A percentile compares a stretch with the other conserved stretches of the same genome.
Evolutionary conservation across 1,140 invertebrate genomes (phyloP).

Genomic region (Megalopta genalis): DNA sequence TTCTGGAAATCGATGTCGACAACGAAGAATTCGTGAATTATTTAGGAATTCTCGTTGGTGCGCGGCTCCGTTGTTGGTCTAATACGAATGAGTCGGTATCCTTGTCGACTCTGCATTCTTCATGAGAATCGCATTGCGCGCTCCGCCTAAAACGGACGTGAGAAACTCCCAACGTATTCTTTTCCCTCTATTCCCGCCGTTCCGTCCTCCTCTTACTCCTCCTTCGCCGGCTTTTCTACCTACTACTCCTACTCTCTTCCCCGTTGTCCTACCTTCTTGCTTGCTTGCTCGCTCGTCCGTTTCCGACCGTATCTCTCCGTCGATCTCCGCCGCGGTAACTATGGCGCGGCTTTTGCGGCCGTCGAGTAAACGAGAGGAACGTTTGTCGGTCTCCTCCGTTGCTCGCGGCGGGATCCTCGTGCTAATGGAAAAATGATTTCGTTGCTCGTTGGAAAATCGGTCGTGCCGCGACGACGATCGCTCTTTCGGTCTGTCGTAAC

Average conservation of each 20-base stretch:
- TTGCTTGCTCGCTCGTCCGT: background rate
- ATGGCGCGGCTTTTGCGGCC: slow-evolving; percentile 8
- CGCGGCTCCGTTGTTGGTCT: slow-evolving; percentile 63
- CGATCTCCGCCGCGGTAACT: background rate
- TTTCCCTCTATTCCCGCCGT: background rate
- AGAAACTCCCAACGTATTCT: slow-evolving; percentile 49
- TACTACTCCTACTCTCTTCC: background rate
- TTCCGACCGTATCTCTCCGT: background rate
- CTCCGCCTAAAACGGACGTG: slow-evolving; percentile 57
- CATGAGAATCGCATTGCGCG: slow-evolving; percentile 55
- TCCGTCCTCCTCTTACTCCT: background rate
- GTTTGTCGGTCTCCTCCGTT: slow-evolving; percentile 21
- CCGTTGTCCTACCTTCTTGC: background rate
- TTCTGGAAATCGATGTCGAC: slow-evolving; percentile 65
- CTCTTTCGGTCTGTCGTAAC: background rate
- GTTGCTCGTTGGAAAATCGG: slow-evolving; percentile 11
- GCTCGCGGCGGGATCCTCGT: background rate
- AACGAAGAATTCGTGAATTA: slow-evolving; percentile 63
- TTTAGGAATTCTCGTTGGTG: slow-evolving; percentile 64
- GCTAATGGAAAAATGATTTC: slow-evolving; percentile 34
- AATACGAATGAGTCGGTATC: slow-evolving; percentile 68
- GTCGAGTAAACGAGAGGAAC: slow-evolving; percentile 30
- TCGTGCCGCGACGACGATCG: background rate
- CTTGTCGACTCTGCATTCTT: slow-evolving; percentile 65
- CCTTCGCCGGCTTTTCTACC: background rate